Evolutionary conservation across 2,113 vertebrate species (phyloP), one percentile per base, ranked within the genome.

Genomic region (Nyctibius bracteatus): DNA sequence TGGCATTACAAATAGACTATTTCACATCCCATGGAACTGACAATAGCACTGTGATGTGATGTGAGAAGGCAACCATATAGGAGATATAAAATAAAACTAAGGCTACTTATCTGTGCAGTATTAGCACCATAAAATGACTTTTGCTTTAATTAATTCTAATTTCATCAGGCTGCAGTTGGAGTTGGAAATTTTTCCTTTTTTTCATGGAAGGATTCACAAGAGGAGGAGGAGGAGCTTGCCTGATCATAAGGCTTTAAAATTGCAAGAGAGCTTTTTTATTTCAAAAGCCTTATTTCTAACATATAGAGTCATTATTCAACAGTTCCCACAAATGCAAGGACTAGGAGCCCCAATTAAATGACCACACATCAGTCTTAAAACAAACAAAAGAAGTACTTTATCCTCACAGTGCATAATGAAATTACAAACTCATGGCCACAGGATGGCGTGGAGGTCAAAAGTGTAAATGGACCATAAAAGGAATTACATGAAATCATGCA

Each of bases 401-500:
- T 90, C 82, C 94, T 82, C 79, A 73, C 88, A 86, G 75, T 28
- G 44, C 4, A 9, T 92, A 95, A 96, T 52, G 88, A 93, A 96
- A 93, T 97, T 95, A 95, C 9, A 4, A 95, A 94, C 83, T 95
- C 92, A 63, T 67, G 94, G 94, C 80, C 65, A 86, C 61, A 78
- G 83, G 86, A 94, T 78, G 83, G 94, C 81, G 72, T 71, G 81
- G 89, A 95, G 92, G 91, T 95, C 93, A 94, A 94, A 95, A 95
- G 94, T 91, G 80, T 95, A 97, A 92, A 95, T 86, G 83, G 89
- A 89, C 81, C 80, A 91, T 84, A 94, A 96, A 97, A 91, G 43
- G 89, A 89, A 96, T 96, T 91, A 92, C 89, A 84, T 81, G 86
- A 95, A 97, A 94, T 91, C 91, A 96, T 95, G 83, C 86, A 95